Evolutionary conservation across 2,797 vertebrate genomes (phyloP).

Genomic region (Telmatherina bonti): DNA sequence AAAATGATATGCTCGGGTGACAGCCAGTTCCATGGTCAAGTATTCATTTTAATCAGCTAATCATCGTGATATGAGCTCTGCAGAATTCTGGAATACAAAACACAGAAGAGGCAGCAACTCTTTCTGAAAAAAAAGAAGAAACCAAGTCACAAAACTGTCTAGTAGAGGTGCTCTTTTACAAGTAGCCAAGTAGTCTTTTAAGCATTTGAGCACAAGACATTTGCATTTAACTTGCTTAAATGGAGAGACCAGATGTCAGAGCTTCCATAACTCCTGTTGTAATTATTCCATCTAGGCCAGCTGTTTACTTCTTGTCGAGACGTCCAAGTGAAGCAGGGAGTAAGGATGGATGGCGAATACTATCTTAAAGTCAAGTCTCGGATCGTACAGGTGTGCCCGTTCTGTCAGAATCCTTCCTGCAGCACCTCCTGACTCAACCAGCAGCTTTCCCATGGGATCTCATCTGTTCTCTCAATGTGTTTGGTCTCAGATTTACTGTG

Average conservation of each 20-base stretch:
- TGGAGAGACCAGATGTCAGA: not conserved
- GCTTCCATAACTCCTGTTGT: too few relatives aligned
- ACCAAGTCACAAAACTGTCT: conserved; percentile 7
- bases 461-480: conserved; percentile 34
- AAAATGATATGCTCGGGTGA: conserved; percentile 69
- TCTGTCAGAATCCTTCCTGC: conserved; percentile 23
- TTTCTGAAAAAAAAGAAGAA: conserved; percentile 16
- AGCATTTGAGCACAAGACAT: conserved; percentile 20
- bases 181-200: conserved; percentile 4
- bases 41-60: conserved; percentile 72
- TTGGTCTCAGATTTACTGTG: conserved; percentile 89
- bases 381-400: conserved; percentile 88
- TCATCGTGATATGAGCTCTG: conserved; percentile 41
- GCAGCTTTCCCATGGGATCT: conserved; percentile 10
- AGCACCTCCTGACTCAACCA: conserved; percentile 35
- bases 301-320: conserved; percentile 89
- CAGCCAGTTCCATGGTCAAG: conserved; percentile 55
- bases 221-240: not conserved
- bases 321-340: conserved; percentile 86
- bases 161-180: not conserved
- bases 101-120: conserved; percentile 37
- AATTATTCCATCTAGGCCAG: conserved; percentile 81
- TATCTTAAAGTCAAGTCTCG: conserved; percentile 88
- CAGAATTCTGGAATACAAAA: conserved; percentile 43
- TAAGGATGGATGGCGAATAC: conserved; percentile 91